A percentile compares a stretch with the other conserved stretches of the same genome.
phyloP scores from a whole-genome alignment of 1,140 invertebrate genomes.

The Anoplolepis gracilipes region DNA sequence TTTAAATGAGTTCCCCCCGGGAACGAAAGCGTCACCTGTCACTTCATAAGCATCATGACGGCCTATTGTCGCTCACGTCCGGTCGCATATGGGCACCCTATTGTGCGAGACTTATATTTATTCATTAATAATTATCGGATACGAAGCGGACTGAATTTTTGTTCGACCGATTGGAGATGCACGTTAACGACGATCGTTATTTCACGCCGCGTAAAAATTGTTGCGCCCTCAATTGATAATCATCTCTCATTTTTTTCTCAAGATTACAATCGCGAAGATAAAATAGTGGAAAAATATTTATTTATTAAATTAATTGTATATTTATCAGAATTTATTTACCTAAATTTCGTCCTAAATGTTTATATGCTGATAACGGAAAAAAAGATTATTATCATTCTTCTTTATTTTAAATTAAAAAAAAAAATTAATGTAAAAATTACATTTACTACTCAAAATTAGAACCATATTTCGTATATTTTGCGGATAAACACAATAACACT shows the following conservation, averaged over 20 bases:
- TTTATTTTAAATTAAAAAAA: neutral
- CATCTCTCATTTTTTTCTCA: neutral
- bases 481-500: neutral
- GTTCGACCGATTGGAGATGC: conserved; percentile 66
- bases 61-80: conserved; percentile 76
- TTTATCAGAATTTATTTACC: neutral
- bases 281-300: neutral
- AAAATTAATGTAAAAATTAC: neutral
- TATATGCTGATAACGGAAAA: neutral
- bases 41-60: conserved; percentile 65
- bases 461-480: neutral
- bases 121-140: conserved; percentile 80
- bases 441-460: neutral
- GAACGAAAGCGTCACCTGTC: conserved; percentile 75
- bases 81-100: conserved; percentile 70
- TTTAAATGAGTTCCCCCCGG: conserved; percentile 66
- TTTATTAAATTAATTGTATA: neutral
- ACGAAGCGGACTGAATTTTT: conserved; percentile 44
- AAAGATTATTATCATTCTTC: neutral
- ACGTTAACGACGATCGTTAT: conserved; percentile 36
- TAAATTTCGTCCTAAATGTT: neutral
- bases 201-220: conserved; percentile 58
- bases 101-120: conserved; percentile 79
- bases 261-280: neutral
- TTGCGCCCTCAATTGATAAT: neutral